Percentiles rank a stretch among this genome's conserved stretches.
These are phyloP conservation scores for Odontocerum albicorne DNA, from an alignment of 2,888 invertebrate species.

Conservation along the genomic window DNA sequence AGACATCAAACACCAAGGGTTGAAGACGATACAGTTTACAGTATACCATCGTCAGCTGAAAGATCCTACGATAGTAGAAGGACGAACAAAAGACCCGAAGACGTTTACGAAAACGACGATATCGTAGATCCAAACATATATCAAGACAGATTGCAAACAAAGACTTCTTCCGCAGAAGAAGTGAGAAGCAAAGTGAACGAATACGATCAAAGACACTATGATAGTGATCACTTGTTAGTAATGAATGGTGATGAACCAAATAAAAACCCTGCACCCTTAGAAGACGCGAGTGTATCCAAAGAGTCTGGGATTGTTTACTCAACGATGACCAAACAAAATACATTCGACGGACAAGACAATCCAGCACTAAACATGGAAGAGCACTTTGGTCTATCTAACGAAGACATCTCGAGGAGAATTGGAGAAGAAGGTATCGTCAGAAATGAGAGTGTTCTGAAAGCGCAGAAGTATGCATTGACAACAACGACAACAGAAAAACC, in stretches of 20 bases:
- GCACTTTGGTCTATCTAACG: neutral
- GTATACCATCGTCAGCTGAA: conserved; percentile 6
- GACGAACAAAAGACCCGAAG: neutral
- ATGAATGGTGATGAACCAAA: neutral
- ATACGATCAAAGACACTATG: no score
- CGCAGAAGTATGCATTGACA: neutral
- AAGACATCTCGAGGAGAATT: conserved; percentile 1
- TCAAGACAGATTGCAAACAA: no score
- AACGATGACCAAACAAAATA: neutral
- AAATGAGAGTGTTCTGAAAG: neutral
- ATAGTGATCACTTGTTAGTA: no score
- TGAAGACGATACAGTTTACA: conserved; percentile 11
- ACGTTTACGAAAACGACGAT: neutral
- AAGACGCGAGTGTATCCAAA: no score
- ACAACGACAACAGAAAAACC: conserved; percentile 15
- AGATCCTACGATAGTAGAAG: neutral
- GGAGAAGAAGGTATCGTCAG: neutral
- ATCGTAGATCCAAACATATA: neutral
- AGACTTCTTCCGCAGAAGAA: no score
- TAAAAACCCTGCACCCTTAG: neutral
- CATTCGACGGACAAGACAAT: no score
- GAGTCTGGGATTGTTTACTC: neutral
- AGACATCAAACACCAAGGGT: no score
- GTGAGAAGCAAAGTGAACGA: no score
- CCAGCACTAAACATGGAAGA: no score